Conservation (phyloP, 92 coral and sea anemone genomes). For the Epizoanthus ramosus region DNA sequence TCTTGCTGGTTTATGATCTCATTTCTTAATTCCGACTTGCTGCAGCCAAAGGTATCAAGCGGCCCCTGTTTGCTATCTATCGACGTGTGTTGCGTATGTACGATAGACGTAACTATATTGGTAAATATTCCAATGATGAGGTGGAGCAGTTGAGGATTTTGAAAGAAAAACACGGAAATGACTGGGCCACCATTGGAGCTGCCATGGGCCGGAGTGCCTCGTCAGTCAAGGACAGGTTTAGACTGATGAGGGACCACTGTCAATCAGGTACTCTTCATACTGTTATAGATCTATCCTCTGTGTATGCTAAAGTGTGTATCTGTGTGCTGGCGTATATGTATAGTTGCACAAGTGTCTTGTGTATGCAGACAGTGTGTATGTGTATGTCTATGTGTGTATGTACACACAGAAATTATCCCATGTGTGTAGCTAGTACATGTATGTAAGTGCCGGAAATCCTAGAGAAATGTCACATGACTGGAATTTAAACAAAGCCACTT, state of each 20-base stretch:
- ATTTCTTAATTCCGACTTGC: background rate
- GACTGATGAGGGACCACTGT: constrained; percentile 90
- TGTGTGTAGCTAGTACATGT: no score
- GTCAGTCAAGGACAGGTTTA: constrained; percentile 96
- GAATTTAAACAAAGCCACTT: no score
- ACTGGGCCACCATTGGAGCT: constrained; percentile 97
- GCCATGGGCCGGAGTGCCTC: constrained; percentile 99
- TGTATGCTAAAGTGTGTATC: no score
- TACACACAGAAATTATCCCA: no score
- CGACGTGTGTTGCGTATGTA: constrained; percentile 98
- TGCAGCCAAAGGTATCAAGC: constrained; percentile 80
- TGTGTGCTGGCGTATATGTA: background rate
- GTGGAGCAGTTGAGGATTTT: constrained; percentile 81
- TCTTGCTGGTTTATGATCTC: background rate
- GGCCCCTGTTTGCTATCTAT: constrained; percentile 96
- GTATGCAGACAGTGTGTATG: no score
- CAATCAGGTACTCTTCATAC: constrained; percentile 67
- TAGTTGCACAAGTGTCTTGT: no score
- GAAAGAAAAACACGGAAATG: constrained; percentile 95
- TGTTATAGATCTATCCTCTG: no score
- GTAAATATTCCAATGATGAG: constrained; percentile 91
- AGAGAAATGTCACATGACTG: no score
- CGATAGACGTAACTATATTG: constrained; percentile 89
- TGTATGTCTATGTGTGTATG: no score
- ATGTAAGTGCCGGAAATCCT: no score